These are phyloP conservation scores for Ardeotis arabs DNA, from an alignment of 2,113 vertebrate genomes.

Conservation along the genomic window DNA sequence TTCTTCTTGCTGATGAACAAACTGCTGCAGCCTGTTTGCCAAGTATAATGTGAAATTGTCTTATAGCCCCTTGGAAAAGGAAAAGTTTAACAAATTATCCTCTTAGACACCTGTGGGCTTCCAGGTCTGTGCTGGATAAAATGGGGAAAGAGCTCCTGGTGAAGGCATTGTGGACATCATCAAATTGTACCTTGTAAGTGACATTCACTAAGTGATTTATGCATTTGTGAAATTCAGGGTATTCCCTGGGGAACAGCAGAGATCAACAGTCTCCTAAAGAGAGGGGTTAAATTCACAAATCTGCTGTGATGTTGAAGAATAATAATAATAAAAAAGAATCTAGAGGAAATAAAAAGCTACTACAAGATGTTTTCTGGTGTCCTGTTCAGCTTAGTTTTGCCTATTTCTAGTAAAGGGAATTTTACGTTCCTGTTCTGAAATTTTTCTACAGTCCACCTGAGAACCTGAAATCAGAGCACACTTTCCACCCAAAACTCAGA, in stretches of 20 bases:
- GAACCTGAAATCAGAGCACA: not conserved
- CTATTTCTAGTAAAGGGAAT: not conserved
- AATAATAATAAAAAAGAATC: not conserved
- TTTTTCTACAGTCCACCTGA: not conserved
- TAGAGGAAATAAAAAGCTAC: not conserved
- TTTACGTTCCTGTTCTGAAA: not conserved
- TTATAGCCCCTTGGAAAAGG: not conserved
- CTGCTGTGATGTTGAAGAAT: not conserved
- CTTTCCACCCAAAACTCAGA: not conserved
- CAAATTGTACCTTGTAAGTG: not conserved
- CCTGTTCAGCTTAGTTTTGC: not conserved
- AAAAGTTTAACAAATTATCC: not conserved
- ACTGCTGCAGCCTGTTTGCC: not conserved
- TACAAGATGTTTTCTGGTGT: not conserved
- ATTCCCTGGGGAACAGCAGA: not conserved
- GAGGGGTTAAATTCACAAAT: not conserved
- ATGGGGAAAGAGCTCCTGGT: not conserved
- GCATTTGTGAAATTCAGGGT: not conserved
- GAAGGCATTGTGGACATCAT: fast-evolving
- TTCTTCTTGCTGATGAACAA: not conserved
- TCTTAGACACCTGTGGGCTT: not conserved
- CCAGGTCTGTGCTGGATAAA: not conserved
- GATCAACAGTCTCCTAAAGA: not conserved
- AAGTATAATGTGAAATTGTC: not conserved
- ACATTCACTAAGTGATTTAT: not conserved